phyloP scores from a whole-genome alignment of 2,113 vertebrate genomes.

The Stictonetta naevosa region DNA sequence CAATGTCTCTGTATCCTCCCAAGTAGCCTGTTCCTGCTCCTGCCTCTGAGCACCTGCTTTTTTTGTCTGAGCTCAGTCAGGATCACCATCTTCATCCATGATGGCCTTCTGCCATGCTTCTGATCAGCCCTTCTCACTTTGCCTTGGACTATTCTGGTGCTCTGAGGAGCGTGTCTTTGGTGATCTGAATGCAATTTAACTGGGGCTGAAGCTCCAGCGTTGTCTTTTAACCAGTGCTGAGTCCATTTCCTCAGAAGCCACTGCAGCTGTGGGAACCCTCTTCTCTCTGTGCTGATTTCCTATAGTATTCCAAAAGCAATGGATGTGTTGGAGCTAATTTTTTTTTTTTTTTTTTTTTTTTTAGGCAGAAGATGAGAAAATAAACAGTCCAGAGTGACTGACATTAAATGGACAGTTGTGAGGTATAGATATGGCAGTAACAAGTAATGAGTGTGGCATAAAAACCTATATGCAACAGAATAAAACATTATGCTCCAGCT shows the following conservation, averaged over 20 bases:
- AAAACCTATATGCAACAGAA: neutral
- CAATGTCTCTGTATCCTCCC: neutral
- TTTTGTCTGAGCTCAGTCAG: neutral
- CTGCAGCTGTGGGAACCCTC: neutral
- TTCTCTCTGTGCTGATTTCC: neutral
- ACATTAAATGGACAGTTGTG: neutral
- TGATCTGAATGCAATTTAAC: neutral
- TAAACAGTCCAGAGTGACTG: neutral
- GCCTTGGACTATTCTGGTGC: neutral
- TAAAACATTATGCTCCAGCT: neutral
- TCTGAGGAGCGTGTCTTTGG: neutral
- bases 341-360: neutral
- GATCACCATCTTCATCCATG: neutral
- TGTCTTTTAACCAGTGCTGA: neutral
- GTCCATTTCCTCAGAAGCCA: neutral
- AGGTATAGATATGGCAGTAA: neutral
- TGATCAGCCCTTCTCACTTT: neutral
- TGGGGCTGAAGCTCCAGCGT: neutral
- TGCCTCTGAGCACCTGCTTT: accelerated
- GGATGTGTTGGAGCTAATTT: neutral
- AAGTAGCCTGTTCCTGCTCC: neutral
- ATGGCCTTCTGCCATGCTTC: neutral
- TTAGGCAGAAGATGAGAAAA: neutral
- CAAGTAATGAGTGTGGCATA: neutral
- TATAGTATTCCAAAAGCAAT: neutral